These are phyloP conservation scores for Athetis lepigone DNA, from an alignment of 2,888 invertebrate species.

Conservation along the genomic window DNA sequence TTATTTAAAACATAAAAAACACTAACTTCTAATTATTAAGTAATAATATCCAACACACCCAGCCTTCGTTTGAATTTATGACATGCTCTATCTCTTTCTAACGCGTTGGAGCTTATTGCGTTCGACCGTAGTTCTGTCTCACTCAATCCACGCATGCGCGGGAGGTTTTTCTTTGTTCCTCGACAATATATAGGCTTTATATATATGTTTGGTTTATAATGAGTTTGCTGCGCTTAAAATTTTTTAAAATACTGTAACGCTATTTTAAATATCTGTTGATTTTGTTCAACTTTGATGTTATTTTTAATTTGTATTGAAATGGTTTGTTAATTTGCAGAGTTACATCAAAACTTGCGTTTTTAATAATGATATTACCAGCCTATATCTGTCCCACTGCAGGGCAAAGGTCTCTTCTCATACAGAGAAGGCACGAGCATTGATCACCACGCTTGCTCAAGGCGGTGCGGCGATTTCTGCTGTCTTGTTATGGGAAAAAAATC, in stretches of 20 bases:
- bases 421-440: no score
- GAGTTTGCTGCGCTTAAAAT: constrained; percentile 21
- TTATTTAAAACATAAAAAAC: not conserved
- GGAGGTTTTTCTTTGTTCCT: constrained; percentile 67
- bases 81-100: constrained; percentile 61
- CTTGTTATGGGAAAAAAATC: no score
- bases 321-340: no score
- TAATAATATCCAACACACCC: constrained; percentile 44
- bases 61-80: constrained; percentile 70
- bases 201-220: constrained; percentile 29
- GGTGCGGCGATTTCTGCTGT: no score
- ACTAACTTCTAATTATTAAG: constrained; percentile 32
- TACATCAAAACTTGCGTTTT: no score
- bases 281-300: no score
- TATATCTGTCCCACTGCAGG: no score
- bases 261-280: not conserved
- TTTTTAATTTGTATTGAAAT: no score
- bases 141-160: constrained; percentile 70
- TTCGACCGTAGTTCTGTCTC: constrained; percentile 58
- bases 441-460: no score
- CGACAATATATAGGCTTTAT: not conserved
- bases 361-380: no score
- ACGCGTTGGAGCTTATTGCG: constrained; percentile 19
- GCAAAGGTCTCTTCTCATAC: no score
- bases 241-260: constrained; percentile 22